Evolutionary conservation across 1,140 invertebrate species (phyloP), one percentile per base, ranked within the genome.

Genomic region (Dufourea novaeangliae): DNA sequence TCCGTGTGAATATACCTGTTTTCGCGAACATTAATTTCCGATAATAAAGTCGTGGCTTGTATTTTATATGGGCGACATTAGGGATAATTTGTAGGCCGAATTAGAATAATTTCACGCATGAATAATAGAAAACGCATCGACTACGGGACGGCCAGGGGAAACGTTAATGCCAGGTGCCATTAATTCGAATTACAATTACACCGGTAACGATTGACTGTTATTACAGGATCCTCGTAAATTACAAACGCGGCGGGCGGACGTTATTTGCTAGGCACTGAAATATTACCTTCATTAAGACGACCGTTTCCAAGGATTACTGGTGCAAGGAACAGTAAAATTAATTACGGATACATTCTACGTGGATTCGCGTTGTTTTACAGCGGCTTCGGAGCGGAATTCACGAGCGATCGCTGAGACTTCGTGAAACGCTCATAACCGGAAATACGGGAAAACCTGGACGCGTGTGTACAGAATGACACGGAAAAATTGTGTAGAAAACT

Each of bases 251-350:
- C 20, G 12, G 29, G 37, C 37, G n/a, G 39, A 75, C 29, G 64
- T 68, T 74, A 74, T 74, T 75, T 59, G 29, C 64, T 59, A 68
- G 68, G 52, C 52, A 56, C 10, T 75, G 73, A 75, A 68, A 75
- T 75, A 75, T 75, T 37, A 34, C 73, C 52, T 46, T 68, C 64
- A 75, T 75, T 75, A 75, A 68, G 52, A 46, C 63, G 44, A 29
- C 32, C 52, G 52, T 75, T 68, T 46, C 63, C 54, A 34, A 25
- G 64, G 63, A 75, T 75, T 68, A 39, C 27, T 39, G 37, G 63
- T 46, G 39, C 52, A 57, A 44, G 67, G 63, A 75, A 75, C 64
- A n/a, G 63, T 75, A 57, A 41, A 68, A 75, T 75, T 75, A 75
- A 75, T 75, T 75, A 54, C 59, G 44, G n/a, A 75, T 39, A 68